Conservation (phyloP, 2,888 invertebrate species). For the Heliconius charithonia region DNA sequence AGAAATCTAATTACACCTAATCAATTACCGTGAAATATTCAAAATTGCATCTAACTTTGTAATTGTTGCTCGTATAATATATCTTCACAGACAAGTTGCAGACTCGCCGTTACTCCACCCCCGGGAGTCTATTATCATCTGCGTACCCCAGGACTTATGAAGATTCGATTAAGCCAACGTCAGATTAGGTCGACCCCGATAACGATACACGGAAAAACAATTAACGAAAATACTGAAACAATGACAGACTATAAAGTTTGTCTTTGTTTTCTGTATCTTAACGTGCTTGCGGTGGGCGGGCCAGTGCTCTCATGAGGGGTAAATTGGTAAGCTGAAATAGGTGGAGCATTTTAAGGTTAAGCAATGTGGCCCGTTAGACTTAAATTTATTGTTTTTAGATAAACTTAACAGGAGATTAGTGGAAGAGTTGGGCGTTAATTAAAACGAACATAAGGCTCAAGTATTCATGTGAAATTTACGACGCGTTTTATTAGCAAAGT, state of each 20-base stretch:
- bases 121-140: constrained; percentile 51
- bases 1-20: constrained; percentile 43
- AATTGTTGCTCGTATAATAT: constrained; percentile 71
- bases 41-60: constrained; percentile 55
- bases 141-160: constrained; percentile 63
- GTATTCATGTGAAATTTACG: constrained; percentile 43
- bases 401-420: constrained; percentile 71
- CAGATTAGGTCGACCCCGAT: constrained; percentile 73
- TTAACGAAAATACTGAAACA: constrained; percentile 78
- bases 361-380: constrained; percentile 66
- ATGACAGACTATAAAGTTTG: constrained; percentile 77
- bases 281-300: constrained; percentile 71
- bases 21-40: constrained; percentile 54
- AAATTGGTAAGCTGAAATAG: constrained; percentile 54
- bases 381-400: constrained; percentile 80
- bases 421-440: constrained; percentile 53
- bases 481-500: constrained; percentile 42
- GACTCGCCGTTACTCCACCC: constrained; percentile 64
- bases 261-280: constrained; percentile 77
- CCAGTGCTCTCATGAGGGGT: constrained; percentile 59
- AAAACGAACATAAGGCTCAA: constrained; percentile 43
- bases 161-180: constrained; percentile 74
- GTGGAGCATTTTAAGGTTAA: constrained; percentile 70
- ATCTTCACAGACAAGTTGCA: constrained; percentile 68
- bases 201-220: constrained; percentile 81